These are phyloP conservation scores for Epistrophella euchroma DNA, from an alignment of 2,888 invertebrate species.

Conservation along the genomic window DNA sequence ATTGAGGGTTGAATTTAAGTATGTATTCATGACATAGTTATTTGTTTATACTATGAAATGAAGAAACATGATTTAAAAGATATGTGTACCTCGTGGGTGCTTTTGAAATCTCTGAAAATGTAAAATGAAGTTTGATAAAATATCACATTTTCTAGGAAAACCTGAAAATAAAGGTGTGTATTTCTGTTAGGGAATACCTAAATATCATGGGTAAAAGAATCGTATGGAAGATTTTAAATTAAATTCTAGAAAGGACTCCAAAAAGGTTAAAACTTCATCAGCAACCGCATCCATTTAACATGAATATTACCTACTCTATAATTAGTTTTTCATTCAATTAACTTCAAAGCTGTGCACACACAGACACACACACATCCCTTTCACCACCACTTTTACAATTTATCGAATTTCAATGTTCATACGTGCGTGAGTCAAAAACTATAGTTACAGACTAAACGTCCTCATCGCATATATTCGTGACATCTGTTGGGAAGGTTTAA, in stretches of 20 bases:
- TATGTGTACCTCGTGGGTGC: neutral
- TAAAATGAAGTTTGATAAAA: neutral
- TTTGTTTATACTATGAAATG: neutral
- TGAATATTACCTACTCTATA: neutral
- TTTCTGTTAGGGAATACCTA: neutral
- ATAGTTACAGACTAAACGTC: neutral
- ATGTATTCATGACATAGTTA: neutral
- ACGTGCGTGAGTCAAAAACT: neutral
- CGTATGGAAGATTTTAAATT: neutral
- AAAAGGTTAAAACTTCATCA: neutral
- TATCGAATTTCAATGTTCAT: neutral
- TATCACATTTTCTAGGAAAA: neutral
- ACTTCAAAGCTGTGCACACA: neutral
- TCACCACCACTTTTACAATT: neutral
- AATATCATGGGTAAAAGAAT: too few relatives aligned
- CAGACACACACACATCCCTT: neutral
- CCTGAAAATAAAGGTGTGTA: neutral
- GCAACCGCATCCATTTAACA: neutral
- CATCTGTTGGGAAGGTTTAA: conserved; percentile 17
- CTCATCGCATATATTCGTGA: conserved; percentile 19
- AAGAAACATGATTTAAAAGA: neutral
- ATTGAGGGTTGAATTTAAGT: neutral
- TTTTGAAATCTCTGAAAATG: neutral
- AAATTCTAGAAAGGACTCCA: neutral
- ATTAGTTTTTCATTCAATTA: conserved; percentile 16